phyloP scores from a whole-genome alignment of 2,797 vertebrate genomes.

The Garrulus glandarius region DNA sequence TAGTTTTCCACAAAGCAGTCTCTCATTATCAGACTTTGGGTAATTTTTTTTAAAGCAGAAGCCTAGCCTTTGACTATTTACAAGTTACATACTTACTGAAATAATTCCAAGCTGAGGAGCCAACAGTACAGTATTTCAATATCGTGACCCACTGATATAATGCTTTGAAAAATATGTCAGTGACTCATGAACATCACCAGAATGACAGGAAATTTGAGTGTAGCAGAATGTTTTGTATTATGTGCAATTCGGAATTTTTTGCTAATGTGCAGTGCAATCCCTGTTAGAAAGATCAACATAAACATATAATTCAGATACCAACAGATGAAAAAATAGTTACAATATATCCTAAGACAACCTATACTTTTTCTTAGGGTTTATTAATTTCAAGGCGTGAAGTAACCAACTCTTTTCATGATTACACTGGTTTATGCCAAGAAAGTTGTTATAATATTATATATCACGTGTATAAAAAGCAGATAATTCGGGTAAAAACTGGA shows the following conservation, averaged over 20 bases:
- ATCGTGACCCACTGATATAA: background rate
- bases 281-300: background rate
- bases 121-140: background rate
- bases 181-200: background rate
- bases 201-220: background rate
- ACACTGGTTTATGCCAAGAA: background rate
- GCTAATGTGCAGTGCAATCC: background rate
- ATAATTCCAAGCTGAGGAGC: background rate
- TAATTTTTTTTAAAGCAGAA: background rate
- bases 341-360: background rate
- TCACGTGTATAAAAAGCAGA: background rate
- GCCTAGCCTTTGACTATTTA: background rate
- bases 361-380: background rate
- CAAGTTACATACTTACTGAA: background rate
- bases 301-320: background rate
- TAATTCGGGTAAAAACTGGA: background rate
- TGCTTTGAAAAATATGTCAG: background rate
- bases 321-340: background rate
- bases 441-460: background rate
- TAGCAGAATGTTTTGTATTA: background rate
- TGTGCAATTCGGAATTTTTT: background rate
- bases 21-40: background rate
- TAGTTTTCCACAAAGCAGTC: background rate
- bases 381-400: background rate
- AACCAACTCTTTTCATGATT: background rate